Conservation (phyloP, 53 echinoderm and acorn worm species). For the Luidia sarsii region DNA sequence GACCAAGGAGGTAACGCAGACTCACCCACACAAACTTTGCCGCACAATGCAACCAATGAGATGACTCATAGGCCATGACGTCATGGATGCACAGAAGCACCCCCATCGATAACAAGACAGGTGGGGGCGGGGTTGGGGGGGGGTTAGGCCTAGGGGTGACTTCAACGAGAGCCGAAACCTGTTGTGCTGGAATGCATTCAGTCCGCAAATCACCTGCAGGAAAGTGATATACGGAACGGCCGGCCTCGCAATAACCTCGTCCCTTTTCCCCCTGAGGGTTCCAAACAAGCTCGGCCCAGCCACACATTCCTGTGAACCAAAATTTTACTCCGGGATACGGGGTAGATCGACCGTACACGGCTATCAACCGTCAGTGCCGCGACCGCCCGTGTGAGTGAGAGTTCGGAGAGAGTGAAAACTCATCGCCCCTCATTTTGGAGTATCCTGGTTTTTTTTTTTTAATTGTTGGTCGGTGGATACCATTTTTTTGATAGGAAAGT, state of each 20-base stretch:
- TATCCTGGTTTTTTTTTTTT: background rate
- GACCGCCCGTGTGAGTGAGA: too few species aligned
- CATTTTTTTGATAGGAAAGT: background rate
- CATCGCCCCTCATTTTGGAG: too few species aligned
- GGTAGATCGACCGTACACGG: background rate
- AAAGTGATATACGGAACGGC: background rate
- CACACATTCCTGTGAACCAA: too few species aligned
- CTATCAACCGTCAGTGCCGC: background rate
- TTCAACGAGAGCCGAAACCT: background rate
- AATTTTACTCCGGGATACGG: background rate
- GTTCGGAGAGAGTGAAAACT: too few species aligned
- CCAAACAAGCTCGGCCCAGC: too few species aligned
- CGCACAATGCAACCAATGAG: slow-evolving; percentile 18
- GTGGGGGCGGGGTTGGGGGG: background rate
- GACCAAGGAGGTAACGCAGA: too few species aligned
- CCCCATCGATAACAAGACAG: background rate
- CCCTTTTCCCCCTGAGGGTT: too few species aligned
- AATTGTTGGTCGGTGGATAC: background rate
- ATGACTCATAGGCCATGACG: slow-evolving; percentile 22
- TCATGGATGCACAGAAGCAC: slow-evolving; percentile 30
- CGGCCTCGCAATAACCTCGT: slow-evolving; percentile 11
- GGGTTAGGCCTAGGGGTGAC: background rate
- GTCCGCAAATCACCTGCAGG: background rate
- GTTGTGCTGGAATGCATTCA: background rate
- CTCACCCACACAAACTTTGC: slow-evolving; percentile 43